Evolutionary conservation across 2,113 vertebrate species (phyloP).

Genomic region (Dromaius novaehollandiae): DNA sequence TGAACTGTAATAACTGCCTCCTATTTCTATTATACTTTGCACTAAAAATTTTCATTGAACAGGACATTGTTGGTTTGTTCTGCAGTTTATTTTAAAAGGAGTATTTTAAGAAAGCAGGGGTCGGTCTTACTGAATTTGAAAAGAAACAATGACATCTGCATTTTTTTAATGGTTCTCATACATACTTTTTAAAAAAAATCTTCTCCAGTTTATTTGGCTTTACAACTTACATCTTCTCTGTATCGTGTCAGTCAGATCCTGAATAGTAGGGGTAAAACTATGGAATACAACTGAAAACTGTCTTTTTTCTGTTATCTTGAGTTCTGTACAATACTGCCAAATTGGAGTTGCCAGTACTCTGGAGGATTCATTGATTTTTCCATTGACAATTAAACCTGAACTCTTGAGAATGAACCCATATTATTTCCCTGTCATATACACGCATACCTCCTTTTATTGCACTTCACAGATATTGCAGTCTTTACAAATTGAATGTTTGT

Average conservation of each 20-base stretch:
- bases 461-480: too few relatives aligned
- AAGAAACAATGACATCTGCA: rapidly evolving
- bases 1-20: not conserved
- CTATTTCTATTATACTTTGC: not conserved
- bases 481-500: too few relatives aligned
- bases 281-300: not conserved
- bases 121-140: rapidly evolving
- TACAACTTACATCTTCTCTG: not conserved
- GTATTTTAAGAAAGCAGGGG: rapidly evolving
- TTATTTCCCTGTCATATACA: not conserved
- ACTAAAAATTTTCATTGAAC: not conserved
- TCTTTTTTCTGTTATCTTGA: not conserved
- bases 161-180: not conserved
- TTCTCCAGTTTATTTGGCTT: not conserved
- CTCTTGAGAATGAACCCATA: not conserved
- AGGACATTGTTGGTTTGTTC: rapidly evolving
- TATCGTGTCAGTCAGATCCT: not conserved
- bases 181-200: rapidly evolving
- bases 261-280: not conserved
- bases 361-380: not conserved
- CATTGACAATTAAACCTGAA: not conserved
- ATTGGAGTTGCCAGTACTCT: not conserved
- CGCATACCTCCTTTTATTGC: too few relatives aligned
- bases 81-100: not conserved
- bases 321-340: not conserved